These are phyloP conservation scores for Phrynocephalus versicolor DNA, from an alignment of 2,113 vertebrate species.

Conservation along the genomic window DNA sequence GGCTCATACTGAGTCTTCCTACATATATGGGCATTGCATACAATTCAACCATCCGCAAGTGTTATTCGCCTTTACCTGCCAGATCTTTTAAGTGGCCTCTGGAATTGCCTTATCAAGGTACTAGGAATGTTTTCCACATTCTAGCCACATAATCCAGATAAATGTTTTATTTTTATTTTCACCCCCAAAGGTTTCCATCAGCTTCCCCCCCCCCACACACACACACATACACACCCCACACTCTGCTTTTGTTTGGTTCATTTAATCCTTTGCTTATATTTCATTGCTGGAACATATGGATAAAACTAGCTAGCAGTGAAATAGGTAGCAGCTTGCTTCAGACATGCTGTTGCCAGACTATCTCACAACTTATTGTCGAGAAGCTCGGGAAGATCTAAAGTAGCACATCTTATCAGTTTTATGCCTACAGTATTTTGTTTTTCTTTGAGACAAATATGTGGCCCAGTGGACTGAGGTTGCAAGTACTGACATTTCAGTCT, in stretches of 20 bases:
- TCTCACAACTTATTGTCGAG: neutral
- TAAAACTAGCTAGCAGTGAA: neutral
- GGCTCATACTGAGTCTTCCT: neutral
- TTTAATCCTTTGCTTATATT: constrained; percentile 15
- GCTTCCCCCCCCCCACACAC: neutral
- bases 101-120: neutral
- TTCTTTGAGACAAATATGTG: no score
- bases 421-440: neutral
- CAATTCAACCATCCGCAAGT: neutral
- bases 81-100: neutral
- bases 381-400: neutral
- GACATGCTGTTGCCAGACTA: neutral
- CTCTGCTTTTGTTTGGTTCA: constrained; percentile 7
- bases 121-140: constrained; percentile 25
- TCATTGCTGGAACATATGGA: neutral
- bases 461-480: neutral
- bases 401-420: neutral
- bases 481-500: neutral
- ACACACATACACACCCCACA: no score
- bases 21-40: neutral
- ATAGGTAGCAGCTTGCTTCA: neutral
- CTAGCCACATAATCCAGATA: constrained; percentile 1
- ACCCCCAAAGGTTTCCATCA: neutral
- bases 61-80: neutral
- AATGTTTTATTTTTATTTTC: constrained; percentile 1